Evolutionary conservation across 2,888 invertebrate genomes (phyloP), one percentile per base, ranked within the genome.

Genomic region (Conops quadrifasciatus): DNA sequence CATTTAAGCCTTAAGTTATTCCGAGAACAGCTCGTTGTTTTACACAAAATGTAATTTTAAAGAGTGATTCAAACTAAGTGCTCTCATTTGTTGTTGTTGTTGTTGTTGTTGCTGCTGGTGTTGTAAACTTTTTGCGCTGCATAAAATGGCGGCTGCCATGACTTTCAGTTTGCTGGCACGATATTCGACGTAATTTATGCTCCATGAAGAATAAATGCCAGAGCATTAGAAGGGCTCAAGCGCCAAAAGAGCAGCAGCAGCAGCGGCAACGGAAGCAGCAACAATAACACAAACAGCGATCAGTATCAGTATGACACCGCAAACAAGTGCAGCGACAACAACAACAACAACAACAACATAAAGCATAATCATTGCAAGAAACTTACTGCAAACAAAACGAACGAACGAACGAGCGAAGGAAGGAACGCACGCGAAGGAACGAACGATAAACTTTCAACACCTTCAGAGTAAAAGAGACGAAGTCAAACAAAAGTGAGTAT

Each of bases 171-270:
- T 30, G 56, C 24, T 16, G 45, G 21, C 66, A 67, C 65, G 65
- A 58, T 45, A 58, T 45, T 36, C 43, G 67, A 45, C 56, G 26
- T 58, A 58, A 67, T 67, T 67, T 67, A 56, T 56, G 11, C n/a
- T 24, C 43, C 9, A 26, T 26, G 45, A 21, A 36, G 43, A 21
- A 67, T 53, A 56, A 67, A 67, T 67, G 53, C 30, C 15, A 56
- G 36, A 36, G 56, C 43, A 45, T 30, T 28, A 26, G 24, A n/a
- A 43, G 19, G 56, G 56, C 43, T 53, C 51, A 58, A 58, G 56
- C 36, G 19, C 21, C 43, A 64, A 36, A 53, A 21, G 4, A 21
- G 9, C 53, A 53, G 3, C 53, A 7, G 36, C 36, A 53, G 21
- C 53, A 53, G n/a, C 53, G 1, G 11, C n/a, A 53, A 53, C 19